Conservation (phyloP, 53 echinoderm and acorn worm species). For the Actinopyga echinites region DNA sequence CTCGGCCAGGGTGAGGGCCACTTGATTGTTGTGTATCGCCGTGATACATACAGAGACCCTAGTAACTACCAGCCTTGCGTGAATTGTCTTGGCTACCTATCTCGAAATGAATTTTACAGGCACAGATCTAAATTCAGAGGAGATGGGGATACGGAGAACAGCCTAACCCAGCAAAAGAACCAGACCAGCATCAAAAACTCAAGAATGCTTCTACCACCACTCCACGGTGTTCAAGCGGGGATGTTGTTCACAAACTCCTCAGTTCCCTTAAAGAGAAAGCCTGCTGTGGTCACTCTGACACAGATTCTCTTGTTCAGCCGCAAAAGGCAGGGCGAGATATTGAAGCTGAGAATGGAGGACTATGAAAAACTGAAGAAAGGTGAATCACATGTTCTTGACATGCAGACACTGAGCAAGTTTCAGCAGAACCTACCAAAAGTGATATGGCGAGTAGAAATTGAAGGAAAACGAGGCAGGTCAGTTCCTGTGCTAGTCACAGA, state of each 20-base stretch:
- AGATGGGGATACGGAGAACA: neutral
- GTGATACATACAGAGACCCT: slow-evolving; percentile 21
- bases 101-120: slow-evolving; percentile 50
- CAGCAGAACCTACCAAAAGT: neutral
- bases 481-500: neutral
- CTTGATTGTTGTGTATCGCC: slow-evolving; percentile 59
- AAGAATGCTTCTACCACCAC: slow-evolving; percentile 20
- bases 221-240: neutral
- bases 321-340: slow-evolving; percentile 50
- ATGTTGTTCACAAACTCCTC: slow-evolving; percentile 9
- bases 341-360: slow-evolving; percentile 48
- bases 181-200: neutral
- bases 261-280: neutral
- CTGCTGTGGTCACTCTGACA: slow-evolving; percentile 18
- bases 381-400: no score
- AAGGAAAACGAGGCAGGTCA: neutral
- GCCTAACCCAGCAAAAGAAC: neutral
- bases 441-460: neutral
- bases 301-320: slow-evolving; percentile 51
- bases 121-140: slow-evolving; percentile 43
- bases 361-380: slow-evolving; percentile 17
- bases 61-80: slow-evolving; percentile 47
- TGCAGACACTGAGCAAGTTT: neutral
- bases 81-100: slow-evolving; percentile 58
- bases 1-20: slow-evolving; percentile 50